Evolutionary conservation across 2,113 vertebrate genomes (phyloP).

Genomic region (Chelonoidis abingdonii): DNA sequence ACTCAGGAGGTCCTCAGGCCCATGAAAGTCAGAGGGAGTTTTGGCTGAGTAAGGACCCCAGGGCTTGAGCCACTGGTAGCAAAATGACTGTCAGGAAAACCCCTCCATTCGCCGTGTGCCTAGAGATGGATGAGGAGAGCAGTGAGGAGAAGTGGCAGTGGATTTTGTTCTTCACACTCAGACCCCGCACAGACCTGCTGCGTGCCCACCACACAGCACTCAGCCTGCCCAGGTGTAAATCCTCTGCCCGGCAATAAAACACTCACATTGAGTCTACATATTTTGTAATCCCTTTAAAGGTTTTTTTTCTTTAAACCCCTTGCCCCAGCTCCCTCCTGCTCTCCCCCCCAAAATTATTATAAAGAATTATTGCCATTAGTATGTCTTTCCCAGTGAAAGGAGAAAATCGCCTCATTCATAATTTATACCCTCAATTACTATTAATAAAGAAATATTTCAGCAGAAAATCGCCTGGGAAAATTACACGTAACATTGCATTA

Average conservation of each 20-base stretch:
- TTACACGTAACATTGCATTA: conserved; percentile 99
- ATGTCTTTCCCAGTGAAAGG: conserved; percentile 93
- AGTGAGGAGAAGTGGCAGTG: not conserved
- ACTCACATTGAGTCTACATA: conserved; percentile 63
- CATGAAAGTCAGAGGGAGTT: not conserved
- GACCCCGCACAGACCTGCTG: not conserved
- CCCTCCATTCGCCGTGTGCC: no score
- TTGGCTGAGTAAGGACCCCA: not conserved
- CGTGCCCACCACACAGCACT: conserved; percentile 8
- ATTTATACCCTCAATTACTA: conserved; percentile 99
- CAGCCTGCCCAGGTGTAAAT: not conserved
- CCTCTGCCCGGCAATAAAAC: conserved; percentile 55
- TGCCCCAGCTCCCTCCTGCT: conserved; percentile 75
- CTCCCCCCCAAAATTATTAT: conserved; percentile 89
- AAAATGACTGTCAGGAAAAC: not conserved
- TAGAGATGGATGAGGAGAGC: fast-evolving
- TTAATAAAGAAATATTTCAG: conserved; percentile 99
- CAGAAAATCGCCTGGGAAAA: conserved; percentile 94
- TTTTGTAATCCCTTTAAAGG: conserved; percentile 82
- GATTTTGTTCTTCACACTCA: not conserved
- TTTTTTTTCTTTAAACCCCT: conserved; percentile 67
- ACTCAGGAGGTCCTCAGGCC: not conserved
- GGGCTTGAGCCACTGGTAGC: not conserved
- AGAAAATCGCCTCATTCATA: conserved; percentile 99
- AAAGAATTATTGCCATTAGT: conserved; percentile 98